phyloP scores from a whole-genome alignment of 1,140 invertebrate genomes.

The Nixonia krombeini region DNA sequence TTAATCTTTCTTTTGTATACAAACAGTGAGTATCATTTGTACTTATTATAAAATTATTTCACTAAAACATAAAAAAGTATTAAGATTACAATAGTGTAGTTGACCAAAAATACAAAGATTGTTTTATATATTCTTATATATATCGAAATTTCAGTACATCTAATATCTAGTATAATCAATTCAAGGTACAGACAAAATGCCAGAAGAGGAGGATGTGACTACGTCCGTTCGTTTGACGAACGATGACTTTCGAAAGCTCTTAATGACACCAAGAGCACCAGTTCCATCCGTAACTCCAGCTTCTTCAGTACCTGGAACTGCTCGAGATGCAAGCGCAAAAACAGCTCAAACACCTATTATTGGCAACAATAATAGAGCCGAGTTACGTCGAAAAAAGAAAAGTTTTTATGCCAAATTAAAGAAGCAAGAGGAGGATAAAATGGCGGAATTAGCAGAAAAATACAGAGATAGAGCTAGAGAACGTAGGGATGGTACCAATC shows the following conservation, averaged over 20 bases:
- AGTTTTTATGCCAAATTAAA: conserved; percentile 95
- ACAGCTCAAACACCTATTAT: conserved; percentile 66
- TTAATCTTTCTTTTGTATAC: too few species aligned
- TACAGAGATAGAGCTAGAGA: conserved; percentile 95
- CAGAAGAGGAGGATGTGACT: conserved; percentile 71
- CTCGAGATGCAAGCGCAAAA: conserved; percentile 76
- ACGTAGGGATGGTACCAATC: conserved; percentile 88
- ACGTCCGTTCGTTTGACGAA: conserved; percentile 87
- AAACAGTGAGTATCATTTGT: too few species aligned
- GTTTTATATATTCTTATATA: too few species aligned
- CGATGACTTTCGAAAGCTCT: conserved; percentile 95
- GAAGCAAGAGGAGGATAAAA: conserved; percentile 95
- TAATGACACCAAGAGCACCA: conserved; percentile 92
- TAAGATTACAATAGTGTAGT: too few species aligned
- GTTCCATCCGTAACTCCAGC: conserved; percentile 72
- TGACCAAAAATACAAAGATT: too few species aligned
- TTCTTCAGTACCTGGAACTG: conserved; percentile 68
- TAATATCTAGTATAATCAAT: not conserved
- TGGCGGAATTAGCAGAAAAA: conserved; percentile 95
- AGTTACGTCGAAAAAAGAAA: conserved; percentile 85
- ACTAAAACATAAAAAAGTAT: too few species aligned
- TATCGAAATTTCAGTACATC: too few species aligned
- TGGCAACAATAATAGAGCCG: conserved; percentile 76
- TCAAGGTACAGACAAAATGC: conserved; percentile 63
- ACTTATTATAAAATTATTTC: too few species aligned